A percentile compares a stretch with the other conserved stretches of the same genome.
Conservation (phyloP, 2,113 vertebrate genomes). For the Probosciger aterrimus region DNA sequence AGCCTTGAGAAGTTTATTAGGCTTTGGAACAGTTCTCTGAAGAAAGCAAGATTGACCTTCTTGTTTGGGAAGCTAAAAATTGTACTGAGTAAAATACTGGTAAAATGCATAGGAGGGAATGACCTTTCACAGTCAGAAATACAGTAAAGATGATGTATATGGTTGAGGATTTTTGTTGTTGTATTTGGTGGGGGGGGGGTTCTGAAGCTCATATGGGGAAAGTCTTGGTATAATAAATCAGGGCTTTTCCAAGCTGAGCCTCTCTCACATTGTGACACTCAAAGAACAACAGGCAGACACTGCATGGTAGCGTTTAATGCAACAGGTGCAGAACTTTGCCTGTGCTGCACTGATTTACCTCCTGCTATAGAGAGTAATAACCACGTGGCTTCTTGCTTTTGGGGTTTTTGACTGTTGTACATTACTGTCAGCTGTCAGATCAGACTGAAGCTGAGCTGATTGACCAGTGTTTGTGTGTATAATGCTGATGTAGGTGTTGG, state of each 20-base stretch:
- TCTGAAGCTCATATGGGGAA: background rate
- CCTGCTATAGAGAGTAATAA: background rate
- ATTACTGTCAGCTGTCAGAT: background rate
- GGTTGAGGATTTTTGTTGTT: background rate
- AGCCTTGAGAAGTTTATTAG: background rate
- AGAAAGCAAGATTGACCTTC: background rate
- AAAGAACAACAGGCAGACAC: background rate
- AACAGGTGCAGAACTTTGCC: background rate
- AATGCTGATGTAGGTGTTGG: background rate
- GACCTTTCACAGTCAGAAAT: background rate
- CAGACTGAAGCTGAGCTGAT: no score
- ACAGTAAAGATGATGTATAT: background rate
- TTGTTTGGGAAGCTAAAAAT: background rate
- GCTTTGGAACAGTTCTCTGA: background rate
- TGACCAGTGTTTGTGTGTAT: background rate
- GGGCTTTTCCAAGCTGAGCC: background rate
- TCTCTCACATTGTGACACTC: background rate
- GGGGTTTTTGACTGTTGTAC: background rate
- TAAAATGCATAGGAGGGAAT: background rate
- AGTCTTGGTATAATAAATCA: background rate
- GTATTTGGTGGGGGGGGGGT: background rate
- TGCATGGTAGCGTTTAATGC: background rate
- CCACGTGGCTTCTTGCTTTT: accelerated
- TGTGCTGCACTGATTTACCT: background rate
- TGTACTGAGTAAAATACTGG: background rate